phyloP scores from a whole-genome alignment of 2,113 vertebrate genomes.

The Nanorana parkeri region DNA sequence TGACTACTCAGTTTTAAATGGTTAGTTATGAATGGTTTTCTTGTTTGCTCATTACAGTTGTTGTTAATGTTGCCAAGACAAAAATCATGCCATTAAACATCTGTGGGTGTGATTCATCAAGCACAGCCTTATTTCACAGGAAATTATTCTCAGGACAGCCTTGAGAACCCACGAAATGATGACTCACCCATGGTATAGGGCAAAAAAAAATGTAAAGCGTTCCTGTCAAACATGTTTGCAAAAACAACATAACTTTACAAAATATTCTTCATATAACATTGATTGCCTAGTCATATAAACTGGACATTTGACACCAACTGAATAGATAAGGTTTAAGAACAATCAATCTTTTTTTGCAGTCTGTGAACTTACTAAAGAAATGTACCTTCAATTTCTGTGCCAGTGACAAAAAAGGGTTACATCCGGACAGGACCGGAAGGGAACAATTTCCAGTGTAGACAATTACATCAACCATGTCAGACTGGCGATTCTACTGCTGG shows the following conservation, averaged over 20 bases:
- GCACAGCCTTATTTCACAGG: not conserved
- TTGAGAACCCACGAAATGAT: slow-evolving; percentile 10
- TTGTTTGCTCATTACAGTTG: slow-evolving; percentile 18
- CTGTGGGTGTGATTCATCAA: slow-evolving; percentile 33
- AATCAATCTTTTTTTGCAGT: too few species aligned
- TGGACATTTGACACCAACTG: too few species aligned
- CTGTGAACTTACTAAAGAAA: too few species aligned
- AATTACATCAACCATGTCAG: too few species aligned
- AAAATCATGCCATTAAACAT: slow-evolving; percentile 7
- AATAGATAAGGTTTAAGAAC: too few species aligned
- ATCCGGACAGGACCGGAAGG: too few species aligned
- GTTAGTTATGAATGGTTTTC: slow-evolving; percentile 21
- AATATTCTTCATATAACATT: too few species aligned
- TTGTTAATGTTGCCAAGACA: slow-evolving; percentile 26
- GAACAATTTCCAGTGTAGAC: too few species aligned
- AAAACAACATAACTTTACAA: slow-evolving; percentile 3
- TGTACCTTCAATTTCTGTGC: too few species aligned
- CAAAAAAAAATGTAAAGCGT: not conserved
- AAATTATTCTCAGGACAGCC: slow-evolving; percentile 23
- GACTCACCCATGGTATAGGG: not conserved
- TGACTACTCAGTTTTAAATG: slow-evolving; percentile 30
- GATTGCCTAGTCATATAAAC: too few species aligned
- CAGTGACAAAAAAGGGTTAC: too few species aligned
- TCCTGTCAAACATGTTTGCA: not conserved
- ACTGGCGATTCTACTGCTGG: too few species aligned